phyloP scores from a whole-genome alignment of 2,888 invertebrate species.

The Petrolisthes cinctipes region DNA sequence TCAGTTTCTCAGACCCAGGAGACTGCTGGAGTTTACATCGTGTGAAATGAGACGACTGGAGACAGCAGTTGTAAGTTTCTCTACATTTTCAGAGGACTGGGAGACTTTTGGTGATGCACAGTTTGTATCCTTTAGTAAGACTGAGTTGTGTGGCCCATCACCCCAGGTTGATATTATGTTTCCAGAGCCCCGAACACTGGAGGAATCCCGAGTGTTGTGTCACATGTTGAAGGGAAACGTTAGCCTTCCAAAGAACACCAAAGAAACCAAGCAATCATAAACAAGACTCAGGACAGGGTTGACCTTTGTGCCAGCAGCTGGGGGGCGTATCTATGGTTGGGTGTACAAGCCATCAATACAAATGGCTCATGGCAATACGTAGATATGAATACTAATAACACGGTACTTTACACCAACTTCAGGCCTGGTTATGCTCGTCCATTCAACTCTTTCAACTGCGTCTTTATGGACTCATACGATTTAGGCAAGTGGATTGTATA shows the following conservation, averaged over 20 bases:
- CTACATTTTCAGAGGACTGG: slow-evolving; percentile 32
- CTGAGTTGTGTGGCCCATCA: slow-evolving; percentile 27
- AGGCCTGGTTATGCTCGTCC: slow-evolving; percentile 40
- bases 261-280: slow-evolving; percentile 42
- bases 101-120: slow-evolving; percentile 30
- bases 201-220: slow-evolving; percentile 51
- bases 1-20: slow-evolving; percentile 9
- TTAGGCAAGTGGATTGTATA: slow-evolving; percentile 51
- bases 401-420: slow-evolving; percentile 54
- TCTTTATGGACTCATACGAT: slow-evolving; percentile 40
- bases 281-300: neutral
- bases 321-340: slow-evolving; percentile 58
- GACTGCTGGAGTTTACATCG: slow-evolving; percentile 30
- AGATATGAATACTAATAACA: slow-evolving; percentile 28
- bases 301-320: slow-evolving; percentile 43
- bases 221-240: slow-evolving; percentile 57
- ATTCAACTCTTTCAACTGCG: slow-evolving; percentile 29
- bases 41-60: slow-evolving; percentile 20
- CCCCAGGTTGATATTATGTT: slow-evolving; percentile 41
- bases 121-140: neutral
- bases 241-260: slow-evolving; percentile 45
- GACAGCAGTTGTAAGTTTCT: slow-evolving; percentile 10
- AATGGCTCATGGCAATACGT: slow-evolving; percentile 37
- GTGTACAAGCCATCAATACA: slow-evolving; percentile 12
- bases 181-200: slow-evolving; percentile 41